Conservation (phyloP, 2,113 vertebrate species). For the Hoplias malabaricus region DNA sequence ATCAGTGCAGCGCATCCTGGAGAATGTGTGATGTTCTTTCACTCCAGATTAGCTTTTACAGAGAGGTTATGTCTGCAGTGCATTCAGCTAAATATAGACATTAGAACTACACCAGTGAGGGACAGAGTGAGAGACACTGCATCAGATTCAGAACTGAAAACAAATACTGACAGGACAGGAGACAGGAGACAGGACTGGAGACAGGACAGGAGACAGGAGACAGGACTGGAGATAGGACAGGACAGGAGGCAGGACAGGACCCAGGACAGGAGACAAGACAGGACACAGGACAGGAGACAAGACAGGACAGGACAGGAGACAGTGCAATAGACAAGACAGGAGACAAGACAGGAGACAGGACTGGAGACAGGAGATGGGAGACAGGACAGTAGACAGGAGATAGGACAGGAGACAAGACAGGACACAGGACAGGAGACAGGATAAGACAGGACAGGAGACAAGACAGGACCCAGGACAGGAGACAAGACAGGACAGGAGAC, state of each 20-base stretch:
- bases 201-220: too few relatives aligned
- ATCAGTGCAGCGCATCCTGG: constrained; percentile 1
- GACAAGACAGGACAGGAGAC: background rate
- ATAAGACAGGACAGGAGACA: background rate
- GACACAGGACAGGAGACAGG: background rate
- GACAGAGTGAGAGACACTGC: background rate
- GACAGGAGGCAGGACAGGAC: too few relatives aligned
- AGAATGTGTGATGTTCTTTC: constrained; percentile 23
- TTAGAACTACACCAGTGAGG: background rate
- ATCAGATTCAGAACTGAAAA: background rate
- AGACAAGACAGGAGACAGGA: background rate
- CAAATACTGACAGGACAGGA: too few relatives aligned
- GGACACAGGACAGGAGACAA: too few relatives aligned
- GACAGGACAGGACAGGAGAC: background rate
- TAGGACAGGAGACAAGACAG: background rate
- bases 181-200: too few relatives aligned
- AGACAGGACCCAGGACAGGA: background rate
- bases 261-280: too few relatives aligned
- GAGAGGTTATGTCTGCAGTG: background rate
- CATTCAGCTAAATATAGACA: background rate
- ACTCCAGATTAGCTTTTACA: constrained; percentile 14
- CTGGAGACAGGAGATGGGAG: background rate
- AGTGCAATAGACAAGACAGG: background rate
- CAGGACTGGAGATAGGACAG: too few relatives aligned
- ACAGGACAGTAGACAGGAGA: background rate